A percentile compares a stretch with the other conserved stretches of the same genome.
These are phyloP conservation scores for Lomographa bimaculata DNA, from an alignment of 2,888 invertebrate species.

Conservation along the genomic window DNA sequence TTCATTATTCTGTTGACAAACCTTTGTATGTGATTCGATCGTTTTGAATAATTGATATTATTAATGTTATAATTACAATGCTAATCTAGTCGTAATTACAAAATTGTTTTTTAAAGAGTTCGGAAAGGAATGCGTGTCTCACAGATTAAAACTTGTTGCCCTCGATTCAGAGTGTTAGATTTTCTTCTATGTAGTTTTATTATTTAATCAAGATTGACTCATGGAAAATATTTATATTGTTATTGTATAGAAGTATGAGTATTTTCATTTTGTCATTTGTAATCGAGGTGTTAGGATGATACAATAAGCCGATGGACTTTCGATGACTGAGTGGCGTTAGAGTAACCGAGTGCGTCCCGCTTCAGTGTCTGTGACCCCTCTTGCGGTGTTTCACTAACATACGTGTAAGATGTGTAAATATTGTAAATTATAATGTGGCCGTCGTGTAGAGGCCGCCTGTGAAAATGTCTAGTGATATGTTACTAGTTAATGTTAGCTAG, in stretches of 20 bases:
- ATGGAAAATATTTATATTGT: conserved; percentile 73
- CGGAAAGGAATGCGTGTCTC: conserved; percentile 54
- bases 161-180: conserved; percentile 71
- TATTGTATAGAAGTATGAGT: conserved; percentile 73
- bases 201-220: conserved; percentile 71
- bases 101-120: conserved; percentile 52
- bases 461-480: conserved; percentile 80
- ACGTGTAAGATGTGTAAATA: conserved; percentile 80
- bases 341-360: conserved; percentile 65
- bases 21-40: conserved; percentile 45
- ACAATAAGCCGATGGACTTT: conserved; percentile 80
- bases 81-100: conserved; percentile 55
- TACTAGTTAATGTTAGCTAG: conserved; percentile 82
- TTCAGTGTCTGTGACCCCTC: conserved; percentile 62
- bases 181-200: conserved; percentile 73
- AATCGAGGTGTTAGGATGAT: conserved; percentile 72
- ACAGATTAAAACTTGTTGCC: conserved; percentile 64
- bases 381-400: conserved; percentile 58
- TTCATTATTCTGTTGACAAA: conserved; percentile 45
- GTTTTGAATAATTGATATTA: conserved; percentile 61
- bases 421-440: conserved; percentile 78
- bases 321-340: conserved; percentile 73
- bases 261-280: conserved; percentile 72
- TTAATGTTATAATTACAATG: conserved; percentile 59
- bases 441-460: conserved; percentile 76